Conservation (phyloP, 2,797 vertebrate species). For the Octomys mimax region DNA sequence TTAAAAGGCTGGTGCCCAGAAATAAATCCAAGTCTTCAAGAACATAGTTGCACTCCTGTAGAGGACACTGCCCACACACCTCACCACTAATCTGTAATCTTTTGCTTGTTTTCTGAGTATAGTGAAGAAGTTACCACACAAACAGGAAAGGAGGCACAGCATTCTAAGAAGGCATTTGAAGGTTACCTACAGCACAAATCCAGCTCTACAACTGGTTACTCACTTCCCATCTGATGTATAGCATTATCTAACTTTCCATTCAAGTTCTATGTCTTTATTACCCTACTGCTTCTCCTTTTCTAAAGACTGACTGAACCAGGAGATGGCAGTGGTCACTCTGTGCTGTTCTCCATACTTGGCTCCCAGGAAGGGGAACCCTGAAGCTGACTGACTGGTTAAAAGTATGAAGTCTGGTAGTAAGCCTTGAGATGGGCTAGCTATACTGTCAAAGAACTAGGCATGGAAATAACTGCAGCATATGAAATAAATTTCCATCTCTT, state of each 20-base stretch:
- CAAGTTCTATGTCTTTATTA: not conserved
- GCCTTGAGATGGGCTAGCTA: not conserved
- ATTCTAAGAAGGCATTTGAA: not conserved
- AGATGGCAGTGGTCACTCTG: not conserved
- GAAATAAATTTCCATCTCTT: conserved; percentile 42
- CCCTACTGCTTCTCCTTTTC: not conserved
- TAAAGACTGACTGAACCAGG: not conserved
- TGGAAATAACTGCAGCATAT: not conserved
- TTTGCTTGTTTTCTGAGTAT: conserved; percentile 22
- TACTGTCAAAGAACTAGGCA: not conserved
- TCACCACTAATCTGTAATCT: not conserved
- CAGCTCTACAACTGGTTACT: not conserved
- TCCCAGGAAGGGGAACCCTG: not conserved
- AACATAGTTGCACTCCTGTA: not conserved
- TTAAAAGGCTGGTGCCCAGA: conserved; percentile 69
- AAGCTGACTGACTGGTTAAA: not conserved
- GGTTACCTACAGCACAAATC: not conserved
- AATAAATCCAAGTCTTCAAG: conserved; percentile 68
- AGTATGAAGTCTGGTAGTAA: not conserved
- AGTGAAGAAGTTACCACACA: not conserved
- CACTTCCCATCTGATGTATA: not conserved
- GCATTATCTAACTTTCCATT: conserved; percentile 11
- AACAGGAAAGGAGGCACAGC: conserved; percentile 23
- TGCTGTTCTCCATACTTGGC: not conserved
- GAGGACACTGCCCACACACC: conserved; percentile 32